Percentiles rank a stretch among this genome's conserved stretches.
These are phyloP conservation scores for Heteractis magnifica DNA, from an alignment of 92 coral and sea anemone genomes.

Conservation along the genomic window DNA sequence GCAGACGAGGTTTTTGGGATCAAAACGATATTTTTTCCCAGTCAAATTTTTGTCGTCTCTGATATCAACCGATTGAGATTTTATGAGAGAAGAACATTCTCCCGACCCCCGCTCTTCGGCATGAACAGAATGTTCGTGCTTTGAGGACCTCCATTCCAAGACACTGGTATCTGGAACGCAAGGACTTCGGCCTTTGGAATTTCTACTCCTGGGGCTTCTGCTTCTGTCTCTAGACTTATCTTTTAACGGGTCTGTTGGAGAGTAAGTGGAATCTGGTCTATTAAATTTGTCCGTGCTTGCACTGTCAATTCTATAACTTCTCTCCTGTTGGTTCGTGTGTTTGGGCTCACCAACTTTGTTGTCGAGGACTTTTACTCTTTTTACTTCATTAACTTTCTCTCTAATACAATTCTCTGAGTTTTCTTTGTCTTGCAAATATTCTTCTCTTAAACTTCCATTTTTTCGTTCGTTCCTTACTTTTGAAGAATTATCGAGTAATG, in stretches of 20 bases:
- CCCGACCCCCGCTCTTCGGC: not conserved
- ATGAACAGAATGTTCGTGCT: not conserved
- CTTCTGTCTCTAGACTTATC: not conserved
- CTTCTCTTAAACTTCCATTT: not conserved
- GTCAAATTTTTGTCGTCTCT: not conserved
- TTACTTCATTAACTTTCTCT: not conserved
- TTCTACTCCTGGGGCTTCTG: not conserved
- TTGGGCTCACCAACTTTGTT: too few species aligned
- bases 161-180: not conserved
- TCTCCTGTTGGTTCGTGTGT: not conserved
- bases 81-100: not conserved
- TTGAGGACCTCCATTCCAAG: not conserved
- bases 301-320: not conserved
- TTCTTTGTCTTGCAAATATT: not conserved
- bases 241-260: not conserved
- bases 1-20: not conserved
- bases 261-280: not conserved
- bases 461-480: not conserved
- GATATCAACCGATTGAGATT: not conserved
- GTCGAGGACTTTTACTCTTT: not conserved
- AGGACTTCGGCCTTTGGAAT: not conserved
- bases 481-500: not conserved
- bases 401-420: not conserved
- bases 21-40: not conserved
- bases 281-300: not conserved